phyloP scores from a whole-genome alignment of 2,113 vertebrate genomes.

The Rhizomys pruinosus region DNA sequence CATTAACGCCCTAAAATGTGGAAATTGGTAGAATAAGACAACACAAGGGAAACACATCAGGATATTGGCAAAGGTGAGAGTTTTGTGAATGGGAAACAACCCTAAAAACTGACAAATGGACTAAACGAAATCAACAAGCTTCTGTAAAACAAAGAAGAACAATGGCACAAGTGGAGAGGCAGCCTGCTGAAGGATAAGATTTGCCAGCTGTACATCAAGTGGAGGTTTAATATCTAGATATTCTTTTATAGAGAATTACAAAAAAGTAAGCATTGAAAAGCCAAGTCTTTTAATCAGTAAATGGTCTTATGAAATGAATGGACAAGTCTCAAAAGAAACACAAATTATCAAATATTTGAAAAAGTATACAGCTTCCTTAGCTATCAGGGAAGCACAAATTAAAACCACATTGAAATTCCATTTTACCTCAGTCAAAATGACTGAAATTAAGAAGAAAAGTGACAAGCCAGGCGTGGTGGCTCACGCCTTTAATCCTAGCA shows the following conservation, averaged over 20 bases:
- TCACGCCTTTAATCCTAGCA: too few species aligned
- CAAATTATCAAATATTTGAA: not conserved
- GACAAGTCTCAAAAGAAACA: not conserved
- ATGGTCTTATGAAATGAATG: not conserved
- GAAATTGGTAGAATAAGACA: not conserved
- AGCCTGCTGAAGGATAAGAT: not conserved
- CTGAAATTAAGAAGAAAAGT: not conserved
- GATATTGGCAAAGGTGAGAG: not conserved
- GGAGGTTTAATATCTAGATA: not conserved
- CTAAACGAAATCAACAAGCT: not conserved
- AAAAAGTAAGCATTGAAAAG: not conserved
- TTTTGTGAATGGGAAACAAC: not conserved
- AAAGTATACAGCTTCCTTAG: not conserved
- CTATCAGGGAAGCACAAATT: not conserved
- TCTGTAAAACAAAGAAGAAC: too few species aligned
- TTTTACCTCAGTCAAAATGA: not conserved
- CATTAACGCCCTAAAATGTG: not conserved
- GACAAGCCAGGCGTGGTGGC: too few species aligned
- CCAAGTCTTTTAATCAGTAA: not conserved
- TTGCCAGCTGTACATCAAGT: too few species aligned
- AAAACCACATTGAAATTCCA: not conserved
- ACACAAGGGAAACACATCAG: not conserved
- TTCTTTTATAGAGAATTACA: not conserved
- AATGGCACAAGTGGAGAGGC: not conserved
- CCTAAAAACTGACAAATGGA: not conserved